Conservation (phyloP, 2,113 vertebrate genomes). For the Sterrhoptilus dennistouni region DNA sequence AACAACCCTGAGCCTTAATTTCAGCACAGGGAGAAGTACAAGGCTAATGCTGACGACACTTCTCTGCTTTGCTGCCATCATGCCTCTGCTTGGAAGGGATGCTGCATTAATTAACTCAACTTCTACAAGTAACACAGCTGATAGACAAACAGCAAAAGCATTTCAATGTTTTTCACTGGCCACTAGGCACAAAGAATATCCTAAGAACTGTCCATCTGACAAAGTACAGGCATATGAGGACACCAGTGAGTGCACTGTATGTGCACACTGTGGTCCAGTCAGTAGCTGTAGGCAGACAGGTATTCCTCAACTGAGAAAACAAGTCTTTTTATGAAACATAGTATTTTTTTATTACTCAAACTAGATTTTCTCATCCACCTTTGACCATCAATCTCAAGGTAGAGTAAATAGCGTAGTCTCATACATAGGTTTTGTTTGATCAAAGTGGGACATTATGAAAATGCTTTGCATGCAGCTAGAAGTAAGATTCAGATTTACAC, state of each 20-base stretch:
- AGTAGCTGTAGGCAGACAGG: not conserved
- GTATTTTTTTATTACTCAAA: not conserved
- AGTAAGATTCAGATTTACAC: not conserved
- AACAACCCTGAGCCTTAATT: not conserved
- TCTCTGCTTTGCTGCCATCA: not conserved
- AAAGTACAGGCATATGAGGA: not conserved
- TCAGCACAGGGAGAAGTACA: not conserved
- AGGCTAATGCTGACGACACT: not conserved
- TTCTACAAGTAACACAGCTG: not conserved
- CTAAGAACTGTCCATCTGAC: not conserved
- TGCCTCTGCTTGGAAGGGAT: not conserved
- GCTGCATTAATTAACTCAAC: not conserved
- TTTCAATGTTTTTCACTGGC: not conserved
- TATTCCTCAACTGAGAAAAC: not conserved
- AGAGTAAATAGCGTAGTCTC: not conserved
- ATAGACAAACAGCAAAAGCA: not conserved
- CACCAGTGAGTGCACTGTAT: not conserved
- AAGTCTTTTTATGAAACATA: fast-evolving
- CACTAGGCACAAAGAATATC: not conserved
- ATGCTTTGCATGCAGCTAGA: not conserved
- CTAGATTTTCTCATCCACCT: not conserved
- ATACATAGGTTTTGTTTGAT: not conserved
- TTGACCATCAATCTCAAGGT: not conserved
- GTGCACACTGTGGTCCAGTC: not conserved
- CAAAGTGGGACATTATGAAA: not conserved